These are phyloP conservation scores for Cantharis rustica DNA, from an alignment of 2,888 invertebrate species.

Conservation along the genomic window DNA sequence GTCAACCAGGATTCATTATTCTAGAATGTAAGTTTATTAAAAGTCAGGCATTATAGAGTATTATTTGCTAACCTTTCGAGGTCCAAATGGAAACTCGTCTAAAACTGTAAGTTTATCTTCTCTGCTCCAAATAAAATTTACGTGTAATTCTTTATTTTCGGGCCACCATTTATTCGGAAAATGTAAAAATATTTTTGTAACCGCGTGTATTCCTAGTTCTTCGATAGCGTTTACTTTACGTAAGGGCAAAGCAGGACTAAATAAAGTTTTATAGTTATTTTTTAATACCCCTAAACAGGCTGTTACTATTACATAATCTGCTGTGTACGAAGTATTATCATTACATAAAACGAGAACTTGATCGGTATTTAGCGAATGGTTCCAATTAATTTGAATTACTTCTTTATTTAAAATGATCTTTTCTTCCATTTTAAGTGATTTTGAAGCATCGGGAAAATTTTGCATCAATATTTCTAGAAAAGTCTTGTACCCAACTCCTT, in stretches of 20 bases:
- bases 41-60: too few species aligned
- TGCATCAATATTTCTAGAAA: conserved; percentile 69
- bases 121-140: conserved; percentile 59
- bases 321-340: conserved; percentile 58
- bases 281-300: conserved; percentile 70
- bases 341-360: conserved; percentile 54
- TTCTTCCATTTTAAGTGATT: conserved; percentile 32
- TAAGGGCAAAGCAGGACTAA: conserved; percentile 51
- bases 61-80: neutral
- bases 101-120: conserved; percentile 45
- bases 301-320: conserved; percentile 68
- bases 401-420: conserved; percentile 36
- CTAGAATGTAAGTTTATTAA: too few species aligned
- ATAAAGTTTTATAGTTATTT: conserved; percentile 50
- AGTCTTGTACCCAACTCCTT: conserved; percentile 69
- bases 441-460: neutral
- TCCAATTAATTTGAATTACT: conserved; percentile 30
- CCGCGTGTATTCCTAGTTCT: neutral
- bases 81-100: conserved; percentile 9
- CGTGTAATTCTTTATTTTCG: neutral
- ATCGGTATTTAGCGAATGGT: neutral
- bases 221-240: neutral
- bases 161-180: conserved; percentile 1
- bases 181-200: conserved; percentile 1
- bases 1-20: conserved; percentile 62